These are phyloP conservation scores for Catharus bicknelli DNA, from an alignment of 2,113 vertebrate species.

Conservation along the genomic window DNA sequence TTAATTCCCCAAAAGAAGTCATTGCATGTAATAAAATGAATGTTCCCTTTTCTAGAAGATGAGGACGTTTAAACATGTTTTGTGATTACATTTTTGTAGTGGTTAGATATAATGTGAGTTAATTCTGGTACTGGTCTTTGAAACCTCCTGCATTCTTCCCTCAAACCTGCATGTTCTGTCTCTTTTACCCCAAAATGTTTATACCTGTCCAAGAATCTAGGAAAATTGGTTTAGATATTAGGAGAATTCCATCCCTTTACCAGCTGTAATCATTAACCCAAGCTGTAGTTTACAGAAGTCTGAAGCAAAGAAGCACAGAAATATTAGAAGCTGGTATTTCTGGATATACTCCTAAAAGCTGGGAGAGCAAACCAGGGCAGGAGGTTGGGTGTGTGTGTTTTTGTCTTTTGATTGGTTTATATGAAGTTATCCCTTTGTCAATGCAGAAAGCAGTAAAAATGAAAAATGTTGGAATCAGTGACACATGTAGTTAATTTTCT, in stretches of 20 bases:
- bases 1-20: not conserved
- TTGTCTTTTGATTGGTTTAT: not conserved
- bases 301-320: not conserved
- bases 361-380: not conserved
- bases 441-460: not conserved
- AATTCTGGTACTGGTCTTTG: not conserved
- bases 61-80: not conserved
- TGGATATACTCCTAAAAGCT: not conserved
- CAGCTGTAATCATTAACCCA: not conserved
- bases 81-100: not conserved
- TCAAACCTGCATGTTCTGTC: not conserved
- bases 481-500: conserved; percentile 30
- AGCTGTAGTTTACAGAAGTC: not conserved
- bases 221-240: not conserved
- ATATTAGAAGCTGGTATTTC: not conserved
- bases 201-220: not conserved
- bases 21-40: not conserved
- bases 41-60: not conserved
- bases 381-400: not conserved
- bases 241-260: not conserved
- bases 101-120: not conserved
- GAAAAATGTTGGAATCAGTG: not conserved
- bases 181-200: not conserved
- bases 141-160: not conserved
- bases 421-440: not conserved